phyloP scores from a whole-genome alignment of 1,140 invertebrate genomes.

The Chironomus striatipennis region DNA sequence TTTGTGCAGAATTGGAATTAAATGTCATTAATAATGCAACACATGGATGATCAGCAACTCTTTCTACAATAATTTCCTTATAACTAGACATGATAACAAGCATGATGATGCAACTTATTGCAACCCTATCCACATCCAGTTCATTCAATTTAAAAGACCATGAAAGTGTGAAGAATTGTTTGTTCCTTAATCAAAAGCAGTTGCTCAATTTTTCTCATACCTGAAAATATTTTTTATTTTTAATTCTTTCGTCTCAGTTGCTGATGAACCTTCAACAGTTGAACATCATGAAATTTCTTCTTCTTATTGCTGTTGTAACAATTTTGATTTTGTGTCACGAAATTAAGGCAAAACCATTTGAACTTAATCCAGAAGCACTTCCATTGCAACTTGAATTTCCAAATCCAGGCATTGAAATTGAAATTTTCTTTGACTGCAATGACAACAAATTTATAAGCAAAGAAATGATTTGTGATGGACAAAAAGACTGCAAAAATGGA shows the following conservation, averaged over 20 bases:
- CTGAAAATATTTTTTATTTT: too few relatives aligned
- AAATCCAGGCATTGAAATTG: neutral
- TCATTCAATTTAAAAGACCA: neutral
- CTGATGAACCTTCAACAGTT: neutral
- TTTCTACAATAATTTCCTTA: too few relatives aligned
- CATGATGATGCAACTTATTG: neutral
- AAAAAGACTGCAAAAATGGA: neutral
- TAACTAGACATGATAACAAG: neutral
- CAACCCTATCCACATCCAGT: neutral
- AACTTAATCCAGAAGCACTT: neutral
- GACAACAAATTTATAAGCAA: slow-evolving; percentile 6
- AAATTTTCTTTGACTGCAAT: slow-evolving; percentile 10
- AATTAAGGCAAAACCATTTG: neutral
- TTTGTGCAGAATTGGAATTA: neutral
- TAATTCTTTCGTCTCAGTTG: neutral
- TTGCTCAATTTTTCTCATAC: neutral
- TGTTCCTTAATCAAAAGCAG: neutral
- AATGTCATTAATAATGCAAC: neutral
- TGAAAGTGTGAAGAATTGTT: neutral
- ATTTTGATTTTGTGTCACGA: neutral
- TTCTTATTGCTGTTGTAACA: neutral
- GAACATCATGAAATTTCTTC: neutral
- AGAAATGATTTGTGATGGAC: neutral
- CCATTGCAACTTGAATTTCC: neutral
- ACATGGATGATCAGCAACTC: neutral